Conservation (phyloP, 2,888 invertebrate genomes). For the Rhyacophila evoluta region DNA sequence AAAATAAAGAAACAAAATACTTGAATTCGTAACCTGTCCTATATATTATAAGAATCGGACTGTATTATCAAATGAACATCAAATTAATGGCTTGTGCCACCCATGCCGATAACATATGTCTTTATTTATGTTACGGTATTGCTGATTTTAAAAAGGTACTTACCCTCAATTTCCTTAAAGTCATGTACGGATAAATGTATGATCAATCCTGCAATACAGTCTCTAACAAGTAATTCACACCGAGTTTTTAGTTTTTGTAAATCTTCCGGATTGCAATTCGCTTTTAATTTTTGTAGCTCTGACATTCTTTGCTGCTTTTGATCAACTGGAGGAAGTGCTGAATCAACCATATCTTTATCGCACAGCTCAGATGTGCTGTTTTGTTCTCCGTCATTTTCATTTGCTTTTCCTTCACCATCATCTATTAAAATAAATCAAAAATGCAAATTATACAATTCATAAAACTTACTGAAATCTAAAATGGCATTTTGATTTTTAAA, state of each 20-base stretch:
- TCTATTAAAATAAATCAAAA: slow-evolving; percentile 56
- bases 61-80: too few relatives aligned
- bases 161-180: slow-evolving; percentile 90
- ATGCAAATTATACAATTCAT: neutral
- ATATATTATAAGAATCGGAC: too few relatives aligned
- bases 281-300: slow-evolving; percentile 78
- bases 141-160: neutral
- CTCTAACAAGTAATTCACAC: slow-evolving; percentile 82
- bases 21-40: too few relatives aligned
- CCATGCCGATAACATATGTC: too few relatives aligned
- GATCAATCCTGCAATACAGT: slow-evolving; percentile 85
- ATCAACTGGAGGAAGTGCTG: slow-evolving; percentile 76
- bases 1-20: too few relatives aligned
- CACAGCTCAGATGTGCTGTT: slow-evolving; percentile 71
- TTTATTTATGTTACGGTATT: too few relatives aligned
- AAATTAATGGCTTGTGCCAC: too few relatives aligned
- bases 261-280: slow-evolving; percentile 85
- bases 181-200: slow-evolving; percentile 84
- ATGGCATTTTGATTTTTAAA: too few relatives aligned
- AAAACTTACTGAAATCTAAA: too few relatives aligned
- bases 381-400: slow-evolving; percentile 67
- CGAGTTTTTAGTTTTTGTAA: slow-evolving; percentile 79
- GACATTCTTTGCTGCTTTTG: slow-evolving; percentile 76
- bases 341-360: slow-evolving; percentile 77
- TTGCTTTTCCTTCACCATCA: slow-evolving; percentile 65